Percentiles rank a stretch among this genome's conserved stretches.
Evolutionary conservation across 2,888 invertebrate genomes (phyloP).

Genomic region (Physocephala rufipes): DNA sequence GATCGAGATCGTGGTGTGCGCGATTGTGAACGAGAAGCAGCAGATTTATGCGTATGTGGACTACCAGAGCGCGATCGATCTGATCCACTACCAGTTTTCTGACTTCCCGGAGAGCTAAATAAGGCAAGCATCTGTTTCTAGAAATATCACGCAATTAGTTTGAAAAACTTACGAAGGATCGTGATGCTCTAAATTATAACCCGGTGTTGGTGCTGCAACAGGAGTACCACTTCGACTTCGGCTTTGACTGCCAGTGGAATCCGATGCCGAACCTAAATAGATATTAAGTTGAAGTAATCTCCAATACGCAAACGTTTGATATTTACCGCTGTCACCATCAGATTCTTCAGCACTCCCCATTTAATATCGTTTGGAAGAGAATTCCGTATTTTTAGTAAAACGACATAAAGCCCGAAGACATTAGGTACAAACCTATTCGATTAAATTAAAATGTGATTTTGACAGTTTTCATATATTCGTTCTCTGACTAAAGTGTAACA

Average conservation of each 20-base stretch:
- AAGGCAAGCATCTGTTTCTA: background rate
- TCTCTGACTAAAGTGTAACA: background rate
- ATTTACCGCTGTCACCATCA: conserved; percentile 56
- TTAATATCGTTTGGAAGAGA: conserved; percentile 14
- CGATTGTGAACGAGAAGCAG: conserved; percentile 48
- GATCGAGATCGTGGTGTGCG: conserved; percentile 45
- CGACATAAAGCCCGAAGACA: background rate
- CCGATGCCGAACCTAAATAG: conserved; percentile 59
- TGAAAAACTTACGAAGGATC: conserved; percentile 46
- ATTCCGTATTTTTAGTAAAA: background rate
- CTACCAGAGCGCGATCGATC: conserved; percentile 66
- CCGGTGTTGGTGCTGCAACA: conserved; percentile 52
- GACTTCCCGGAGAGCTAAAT: conserved; percentile 52
- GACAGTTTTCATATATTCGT: background rate
- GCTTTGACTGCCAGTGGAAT: conserved; percentile 55
- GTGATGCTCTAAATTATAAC: conserved; percentile 46
- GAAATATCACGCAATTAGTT: background rate
- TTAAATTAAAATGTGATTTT: background rate
- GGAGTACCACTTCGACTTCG: conserved; percentile 59
- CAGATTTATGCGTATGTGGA: conserved; percentile 57
- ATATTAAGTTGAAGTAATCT: background rate
- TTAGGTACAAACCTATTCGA: background rate
- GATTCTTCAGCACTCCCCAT: conserved; percentile 51
- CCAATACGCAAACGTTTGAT: background rate
- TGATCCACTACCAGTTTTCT: conserved; percentile 56